Base-by-base conservation (phyloP, 92 coral and sea anemone species). In the Phymanthus crucifer region DNA sequence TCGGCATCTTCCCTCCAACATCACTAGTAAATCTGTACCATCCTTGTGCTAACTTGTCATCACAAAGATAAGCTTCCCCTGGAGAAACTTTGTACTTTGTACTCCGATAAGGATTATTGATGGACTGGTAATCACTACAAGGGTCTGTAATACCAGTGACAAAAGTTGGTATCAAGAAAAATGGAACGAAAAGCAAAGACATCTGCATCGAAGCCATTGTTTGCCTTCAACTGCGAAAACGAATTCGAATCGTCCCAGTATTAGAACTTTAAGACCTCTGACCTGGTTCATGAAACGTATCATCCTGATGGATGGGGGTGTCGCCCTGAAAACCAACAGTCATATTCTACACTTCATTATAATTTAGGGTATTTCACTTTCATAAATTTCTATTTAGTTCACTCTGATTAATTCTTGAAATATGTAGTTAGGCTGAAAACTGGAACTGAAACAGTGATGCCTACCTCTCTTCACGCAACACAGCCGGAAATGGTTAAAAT, bases 21-120 rank as follows among this genome's bases (percentile, higher is more conserved):
- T 19, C 50, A 36, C 69, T 77, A 36, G 72, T n/a, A 26, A 79
- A 79, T 12, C 66, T 48, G 24, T 79, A 79, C 83, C 83, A 79
- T 38, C 83, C 83, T 27, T 32, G 29, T 5, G 34, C 13, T 6
- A 79, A 40, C 26, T 17, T 38, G 14, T 43, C 27, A 71, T 79
- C 83, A 34, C 83, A 79, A 16, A 66, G 43, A 21, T 19, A 11
- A 23, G 26, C 14, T n/a, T 79, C 74, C 12, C 83, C 76, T 6
- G 19, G 13, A 2, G 40, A 24, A 11, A 31, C 37, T 3, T 40
- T 35, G 31, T 79, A 68, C 12, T 35, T 36, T 24, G 46, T 1
- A 21, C 83, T 79, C 0, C 83, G 76, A 35, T 36, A 78, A 3
- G 74, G 75, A 67, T 78, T 47, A 37, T 67, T 40, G 12, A 78